Base-by-base conservation (phyloP, 1,140 invertebrate species). In the Hycleus phaleratus region DNA sequence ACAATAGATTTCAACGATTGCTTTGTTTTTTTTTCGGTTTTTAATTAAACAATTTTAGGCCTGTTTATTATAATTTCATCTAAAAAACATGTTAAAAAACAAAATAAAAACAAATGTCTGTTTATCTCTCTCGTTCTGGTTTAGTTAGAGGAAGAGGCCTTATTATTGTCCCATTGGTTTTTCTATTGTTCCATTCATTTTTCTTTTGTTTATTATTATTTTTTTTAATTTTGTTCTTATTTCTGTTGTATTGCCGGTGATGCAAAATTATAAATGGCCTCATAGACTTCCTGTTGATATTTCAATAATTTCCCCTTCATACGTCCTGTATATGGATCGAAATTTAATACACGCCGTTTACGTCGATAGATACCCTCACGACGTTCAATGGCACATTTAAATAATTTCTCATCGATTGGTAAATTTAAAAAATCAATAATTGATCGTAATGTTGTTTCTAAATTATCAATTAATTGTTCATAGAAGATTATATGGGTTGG, bases 351-450 rank as follows among this genome's bases (percentile, higher is more conserved):
- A 11, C 84, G 80, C 66, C 82, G 83, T 57, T 81, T 81, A 4
- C 86, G 73, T 55, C 83, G 73, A 65, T 87, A 88, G 50, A 88
- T 87, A 3, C 86, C 86, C 69, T 88, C 86, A 62, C 79, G 78
- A 52, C 82, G 70, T 46, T 77, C 70, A 5, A 85, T 63, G 39
- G 83, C 81, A 66, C 84, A 86, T 40, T 76, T 70, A 64, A 85
- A 75, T 8, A 80, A 75, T 46, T 71, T 68, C 73, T 77, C 73
- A 46, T 75, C 65, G n/a, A 78, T 64, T 11, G 74, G 74, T 52
- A 77, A 66, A 49, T 82, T 78, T 7, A 89, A 66, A 68, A 88
- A 89, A 18, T 81, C 73, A 40, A 88, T 67, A 24, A 87, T 72
- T 1, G 72, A 72, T 12, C 75, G 73, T 46, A 88, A 71, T 12